Conservation (phyloP, 2,113 vertebrate species). For the Eidolon helvum region DNA sequence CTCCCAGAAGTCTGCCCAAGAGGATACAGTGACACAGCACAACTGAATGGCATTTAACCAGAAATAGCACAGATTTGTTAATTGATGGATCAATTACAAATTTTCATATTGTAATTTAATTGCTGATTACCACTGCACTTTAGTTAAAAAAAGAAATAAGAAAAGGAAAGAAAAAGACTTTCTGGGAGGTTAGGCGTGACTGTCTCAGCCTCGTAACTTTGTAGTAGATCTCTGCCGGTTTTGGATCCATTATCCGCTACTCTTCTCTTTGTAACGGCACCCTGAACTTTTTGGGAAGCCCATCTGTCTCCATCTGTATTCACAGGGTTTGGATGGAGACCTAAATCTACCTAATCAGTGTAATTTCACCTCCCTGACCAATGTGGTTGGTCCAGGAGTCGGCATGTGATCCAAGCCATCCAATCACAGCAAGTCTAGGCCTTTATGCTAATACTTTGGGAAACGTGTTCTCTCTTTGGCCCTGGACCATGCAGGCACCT, state of each 20-base stretch:
- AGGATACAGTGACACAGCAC: accelerated
- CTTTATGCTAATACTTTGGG: not conserved
- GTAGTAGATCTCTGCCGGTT: not conserved
- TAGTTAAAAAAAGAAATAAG: not conserved
- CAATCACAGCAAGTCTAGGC: not conserved
- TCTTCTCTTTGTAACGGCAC: not conserved
- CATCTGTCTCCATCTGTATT: not conserved
- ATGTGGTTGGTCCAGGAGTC: not conserved
- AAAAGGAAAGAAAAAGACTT: not conserved
- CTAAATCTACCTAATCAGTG: not conserved
- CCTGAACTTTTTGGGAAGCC: not conserved
- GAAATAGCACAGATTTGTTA: not conserved
- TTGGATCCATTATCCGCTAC: not conserved
- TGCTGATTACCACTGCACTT: not conserved
- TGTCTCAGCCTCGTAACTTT: not conserved
- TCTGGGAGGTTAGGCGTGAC: not conserved
- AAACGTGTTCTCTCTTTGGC: not conserved
- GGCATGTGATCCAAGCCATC: not conserved
- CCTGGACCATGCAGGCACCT: not conserved
- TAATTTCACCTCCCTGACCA: not conserved
- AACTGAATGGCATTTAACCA: not conserved
- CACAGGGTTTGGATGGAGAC: accelerated
- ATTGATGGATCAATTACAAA: not conserved
- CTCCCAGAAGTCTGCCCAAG: not conserved
- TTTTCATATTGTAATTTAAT: not conserved